Evolutionary conservation across 2,888 invertebrate species (phyloP), one percentile per base, ranked within the genome.

Genomic region (Callyntrura sp.): DNA sequence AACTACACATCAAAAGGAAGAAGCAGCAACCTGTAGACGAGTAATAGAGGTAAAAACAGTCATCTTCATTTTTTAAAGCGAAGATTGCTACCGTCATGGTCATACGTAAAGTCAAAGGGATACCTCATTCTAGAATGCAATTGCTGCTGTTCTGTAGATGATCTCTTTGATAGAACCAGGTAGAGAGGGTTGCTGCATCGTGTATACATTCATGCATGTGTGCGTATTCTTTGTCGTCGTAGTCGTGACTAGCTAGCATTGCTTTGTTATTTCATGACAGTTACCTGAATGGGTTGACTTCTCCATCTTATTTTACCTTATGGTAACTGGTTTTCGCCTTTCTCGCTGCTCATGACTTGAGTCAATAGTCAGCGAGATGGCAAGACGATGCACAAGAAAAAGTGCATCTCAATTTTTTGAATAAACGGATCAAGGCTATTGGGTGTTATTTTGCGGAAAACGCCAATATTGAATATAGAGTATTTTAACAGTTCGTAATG

Each of bases 281-380:
- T 17, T 83, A 48, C 51, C 48, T 70, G 14, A 83, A 65, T 23
- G 70, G 79, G 60, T 45, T 70, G 78, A 79, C 82, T 88, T 82
- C 88, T 88, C 90, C 85, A 85, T 90, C 90, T 90, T n/a, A 85
- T 48, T 82, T 73, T 45, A 55, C 85, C 62, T 8, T 17, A 9
- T 12, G 17, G 90, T 85, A 90, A 85, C 90, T 85, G 60, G 81
- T 86, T 90, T 85, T 90, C 82, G 60, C 85, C 45, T 43, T 62
- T 57, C 28, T 76, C 45, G n/a, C 23, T 73, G 45, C 45, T 28
- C 62, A 55, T 43, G 25, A 62, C 48, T 68, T 76, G 55, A 78
- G 60, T 51, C 79, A 28, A 45, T 62, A 78, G 48, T 78, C 79
- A 89, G 17, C 84, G 20, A 85, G 89, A 85, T 89, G 89, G 85